phyloP scores from a whole-genome alignment of 1,140 invertebrate genomes.

The Halictus rubicundus region DNA sequence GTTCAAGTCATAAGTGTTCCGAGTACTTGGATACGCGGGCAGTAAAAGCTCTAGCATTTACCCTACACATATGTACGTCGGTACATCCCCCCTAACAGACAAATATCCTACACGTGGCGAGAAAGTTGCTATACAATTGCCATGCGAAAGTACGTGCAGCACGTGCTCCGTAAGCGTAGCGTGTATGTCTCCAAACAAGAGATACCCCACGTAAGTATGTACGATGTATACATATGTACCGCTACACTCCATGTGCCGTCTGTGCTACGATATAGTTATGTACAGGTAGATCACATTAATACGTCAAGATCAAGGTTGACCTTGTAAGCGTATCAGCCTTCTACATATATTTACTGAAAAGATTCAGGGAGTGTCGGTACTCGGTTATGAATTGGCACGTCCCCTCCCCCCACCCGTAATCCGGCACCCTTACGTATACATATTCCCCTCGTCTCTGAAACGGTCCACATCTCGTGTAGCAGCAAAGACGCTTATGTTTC shows the following conservation, averaged over 20 bases:
- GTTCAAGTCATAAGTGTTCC: too few relatives aligned
- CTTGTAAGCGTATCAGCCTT: background rate
- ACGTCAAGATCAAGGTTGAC: constrained; percentile 30
- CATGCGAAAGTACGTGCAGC: background rate
- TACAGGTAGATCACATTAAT: background rate
- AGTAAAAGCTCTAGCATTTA: background rate
- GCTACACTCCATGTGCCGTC: background rate
- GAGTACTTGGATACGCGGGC: too few relatives aligned
- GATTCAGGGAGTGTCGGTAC: background rate
- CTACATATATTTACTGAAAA: constrained; percentile 11
- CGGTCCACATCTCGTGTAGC: background rate
- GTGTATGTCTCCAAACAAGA: background rate
- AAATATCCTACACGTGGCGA: constrained; percentile 13
- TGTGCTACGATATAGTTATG: background rate
- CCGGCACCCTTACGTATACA: background rate
- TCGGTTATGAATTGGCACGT: background rate
- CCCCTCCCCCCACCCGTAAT: background rate
- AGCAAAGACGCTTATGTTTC: background rate
- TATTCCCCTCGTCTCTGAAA: background rate
- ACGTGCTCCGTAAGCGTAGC: background rate
- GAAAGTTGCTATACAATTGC: background rate
- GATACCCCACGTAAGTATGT: background rate
- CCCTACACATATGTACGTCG: background rate
- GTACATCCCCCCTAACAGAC: too few relatives aligned
- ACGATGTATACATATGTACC: too few relatives aligned